Conservation (phyloP, 2,888 invertebrate species). For the Brenthis daphne region DNA sequence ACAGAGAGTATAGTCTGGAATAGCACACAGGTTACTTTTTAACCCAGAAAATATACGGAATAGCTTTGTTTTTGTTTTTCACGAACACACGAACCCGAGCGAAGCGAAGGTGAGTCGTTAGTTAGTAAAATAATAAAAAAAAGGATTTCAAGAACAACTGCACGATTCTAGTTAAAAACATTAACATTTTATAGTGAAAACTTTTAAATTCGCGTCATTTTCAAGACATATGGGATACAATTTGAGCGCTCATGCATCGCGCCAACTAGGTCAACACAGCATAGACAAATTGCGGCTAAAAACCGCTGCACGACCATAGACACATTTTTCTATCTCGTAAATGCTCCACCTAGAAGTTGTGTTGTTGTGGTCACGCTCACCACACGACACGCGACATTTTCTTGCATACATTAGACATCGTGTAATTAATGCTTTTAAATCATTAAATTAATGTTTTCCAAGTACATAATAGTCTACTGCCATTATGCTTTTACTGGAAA, state of each 20-base stretch:
- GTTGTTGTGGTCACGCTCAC: conserved; percentile 46
- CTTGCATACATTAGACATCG: conserved; percentile 31
- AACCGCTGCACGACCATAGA: conserved; percentile 18
- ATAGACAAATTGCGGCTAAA: conserved; percentile 32
- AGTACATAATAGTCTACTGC: conserved; percentile 5
- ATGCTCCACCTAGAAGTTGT: conserved; percentile 31
- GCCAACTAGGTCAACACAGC: conserved; percentile 35
- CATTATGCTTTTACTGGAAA: background rate
- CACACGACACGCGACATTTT: conserved; percentile 42
- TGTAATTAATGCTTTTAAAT: conserved; percentile 34
- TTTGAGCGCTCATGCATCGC: conserved; percentile 19
- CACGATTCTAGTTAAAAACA: background rate
- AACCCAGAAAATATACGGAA: no score
- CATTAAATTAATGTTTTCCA: conserved; percentile 31
- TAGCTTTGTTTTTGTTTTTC: no score
- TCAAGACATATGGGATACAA: conserved; percentile 18
- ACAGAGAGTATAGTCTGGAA: no score
- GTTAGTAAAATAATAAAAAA: no score
- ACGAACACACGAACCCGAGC: no score
- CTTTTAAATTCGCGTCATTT: conserved; percentile 12
- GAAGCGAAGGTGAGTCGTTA: no score
- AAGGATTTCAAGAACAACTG: background rate
- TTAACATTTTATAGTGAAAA: background rate
- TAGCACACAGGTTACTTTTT: no score
- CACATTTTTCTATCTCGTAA: conserved; percentile 21